Base-by-base conservation (phyloP, 2,888 invertebrate species). In the Amphipyra tragopoginis region DNA sequence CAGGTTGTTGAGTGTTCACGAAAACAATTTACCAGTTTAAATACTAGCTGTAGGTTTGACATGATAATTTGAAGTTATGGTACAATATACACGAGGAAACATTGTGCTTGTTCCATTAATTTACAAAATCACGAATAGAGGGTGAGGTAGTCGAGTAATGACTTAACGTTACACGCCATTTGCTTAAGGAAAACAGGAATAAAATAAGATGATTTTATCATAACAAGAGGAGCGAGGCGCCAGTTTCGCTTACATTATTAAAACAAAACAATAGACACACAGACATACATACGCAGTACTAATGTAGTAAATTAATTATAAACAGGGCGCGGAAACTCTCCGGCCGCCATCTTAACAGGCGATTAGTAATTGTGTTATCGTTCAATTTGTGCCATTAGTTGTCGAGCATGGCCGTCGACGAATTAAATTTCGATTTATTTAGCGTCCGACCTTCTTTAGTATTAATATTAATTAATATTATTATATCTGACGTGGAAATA, bases 231-330 rank as follows among this genome's bases (percentile, higher is more conserved):
- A 65, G 29, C 51, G 60, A 44, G 60, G 75, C 65, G 66, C 69
- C 62, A 63, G 70, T 63, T 79, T 75, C 65, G 66, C 74, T 70
- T 75, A 69, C 68, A 71, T 77, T 82, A 83, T 85, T 82, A 77
- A 83, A 85, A 82, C 82, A 83, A 74, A 84, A 83, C 81, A 83
- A 78, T 76, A 80, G 80, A 77, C 66, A 72, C 61, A 66, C 61
- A 71, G 72, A 63, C 62, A 64, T 70, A 65, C 65, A 66, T 69
- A 68, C 68, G 61, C 66, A 54, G 65, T 73, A 71, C 63, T 78
- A 79, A 80, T 79, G 72, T 77, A 75, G 73, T 76, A 81, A 83
- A 85, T 82, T 77, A 82, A 85, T 83, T 80, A 85, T 74, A 82
- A 84, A 83, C 78, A 83, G 66, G 61, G 77, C 72, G 70, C 68